Percentiles rank a stretch among this genome's conserved stretches.
phyloP scores from a whole-genome alignment of 2,113 vertebrate species.

The Albula glossodonta region DNA sequence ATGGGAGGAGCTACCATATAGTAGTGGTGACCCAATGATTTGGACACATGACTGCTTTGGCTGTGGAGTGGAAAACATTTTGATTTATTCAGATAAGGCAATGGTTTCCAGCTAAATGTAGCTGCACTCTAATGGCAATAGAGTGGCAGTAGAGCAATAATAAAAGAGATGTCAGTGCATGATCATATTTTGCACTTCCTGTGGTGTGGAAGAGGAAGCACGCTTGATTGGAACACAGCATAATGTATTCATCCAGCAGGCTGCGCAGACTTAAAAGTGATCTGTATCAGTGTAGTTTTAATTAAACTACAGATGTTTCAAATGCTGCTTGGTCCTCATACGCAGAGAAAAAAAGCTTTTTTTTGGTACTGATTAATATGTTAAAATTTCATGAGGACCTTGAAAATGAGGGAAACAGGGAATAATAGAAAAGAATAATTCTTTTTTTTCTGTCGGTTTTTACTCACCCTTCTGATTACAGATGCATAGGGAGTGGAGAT shows the following conservation, averaged over 20 bases:
- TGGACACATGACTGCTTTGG: too few relatives aligned
- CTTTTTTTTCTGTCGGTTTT: neutral
- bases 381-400: slow-evolving; percentile 31
- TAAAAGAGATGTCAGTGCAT: neutral
- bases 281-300: slow-evolving; percentile 8
- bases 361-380: slow-evolving; percentile 25
- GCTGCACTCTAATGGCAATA: too few relatives aligned
- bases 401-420: slow-evolving; percentile 5
- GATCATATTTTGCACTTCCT: neutral
- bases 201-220: neutral
- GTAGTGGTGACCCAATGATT: too few relatives aligned
- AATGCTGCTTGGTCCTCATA: neutral
- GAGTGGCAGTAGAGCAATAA: too few relatives aligned
- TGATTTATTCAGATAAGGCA: too few relatives aligned
- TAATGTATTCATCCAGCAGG: neutral
- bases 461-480: neutral
- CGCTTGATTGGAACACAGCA: neutral
- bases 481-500: neutral
- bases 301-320: slow-evolving; percentile 33
- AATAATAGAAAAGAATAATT: neutral
- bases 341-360: neutral
- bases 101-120: too few relatives aligned
- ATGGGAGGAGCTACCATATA: too few relatives aligned
- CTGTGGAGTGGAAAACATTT: too few relatives aligned
- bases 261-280: neutral